Evolutionary conservation across 2,113 vertebrate species (phyloP), one percentile per base, ranked within the genome.

Genomic region (Hippocampus guttulatus): DNA sequence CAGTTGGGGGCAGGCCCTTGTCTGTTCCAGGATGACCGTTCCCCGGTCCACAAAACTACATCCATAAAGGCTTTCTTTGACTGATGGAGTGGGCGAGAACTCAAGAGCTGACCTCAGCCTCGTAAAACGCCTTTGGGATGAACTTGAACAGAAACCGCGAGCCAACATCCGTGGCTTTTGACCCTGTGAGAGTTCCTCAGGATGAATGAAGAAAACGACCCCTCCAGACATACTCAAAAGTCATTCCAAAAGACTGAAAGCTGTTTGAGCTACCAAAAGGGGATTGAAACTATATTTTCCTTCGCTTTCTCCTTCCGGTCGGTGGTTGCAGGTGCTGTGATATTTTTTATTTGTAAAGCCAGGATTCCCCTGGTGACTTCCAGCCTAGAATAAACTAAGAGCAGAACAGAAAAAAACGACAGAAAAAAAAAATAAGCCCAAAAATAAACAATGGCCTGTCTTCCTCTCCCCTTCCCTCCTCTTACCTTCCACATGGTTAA

Each of bases 401-500:
- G 25, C 18, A 77, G 45, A 70, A 64, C 67, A 40, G 71, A 79
- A 45, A 79, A 15, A 27, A 16, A 74, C 75, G n/a, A 62, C 38
- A 69, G 33, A 25, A 5, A 21, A 20, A 21, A 20, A 67, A 41
- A 47, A 33, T 18, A 52, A 38, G 33, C 33, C 33, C 62, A 0
- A 51, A 67, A 2, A 45, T 8, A 47, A 69, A 45, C 30, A 76
- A 64, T 73, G 64, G 15, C 68, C 69, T 41, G 45, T 16, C 58
- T n/a, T 60, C 27, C 21, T 63, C 86, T 88, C 89, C 88, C 89
- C 89, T 90, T 88, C 89, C 88, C 5, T 58, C n/a, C 10, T 60
- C 86, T 89, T 90, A 90, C 89, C 89, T 90, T 89, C 89, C 88
- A 88, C 89, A 90, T 90, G 89, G 87, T 88, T 90, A 90, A 84